phyloP scores from a whole-genome alignment of 2,797 vertebrate species.

The Lepilemur septentrionalis region DNA sequence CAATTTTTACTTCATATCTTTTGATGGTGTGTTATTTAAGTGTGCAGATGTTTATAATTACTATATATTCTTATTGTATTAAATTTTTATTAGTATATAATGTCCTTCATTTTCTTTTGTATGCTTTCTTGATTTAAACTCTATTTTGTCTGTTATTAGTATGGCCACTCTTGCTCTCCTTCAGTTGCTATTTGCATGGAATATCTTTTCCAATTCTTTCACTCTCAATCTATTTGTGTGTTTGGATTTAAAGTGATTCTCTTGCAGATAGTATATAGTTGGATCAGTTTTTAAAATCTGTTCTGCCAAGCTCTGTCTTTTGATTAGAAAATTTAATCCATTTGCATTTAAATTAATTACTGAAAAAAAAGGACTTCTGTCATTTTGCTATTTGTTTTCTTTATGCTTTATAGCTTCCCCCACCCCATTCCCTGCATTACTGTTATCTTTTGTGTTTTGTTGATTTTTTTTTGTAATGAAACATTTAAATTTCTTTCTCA shows the following conservation, averaged over 20 bases:
- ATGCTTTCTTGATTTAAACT: background rate
- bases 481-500: background rate
- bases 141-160: background rate
- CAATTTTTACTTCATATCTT: background rate
- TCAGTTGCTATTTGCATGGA: background rate
- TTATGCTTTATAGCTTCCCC: background rate
- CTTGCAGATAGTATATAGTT: background rate
- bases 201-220: background rate
- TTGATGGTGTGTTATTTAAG: background rate
- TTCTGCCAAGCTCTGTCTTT: background rate
- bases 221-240: background rate
- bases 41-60: background rate
- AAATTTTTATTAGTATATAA: background rate
- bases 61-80: background rate
- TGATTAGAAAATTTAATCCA: background rate
- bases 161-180: background rate
- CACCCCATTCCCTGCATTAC: background rate
- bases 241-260: background rate
- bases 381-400: background rate
- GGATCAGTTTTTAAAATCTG: background rate
- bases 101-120: background rate
- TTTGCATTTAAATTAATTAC: background rate
- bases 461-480: background rate
- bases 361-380: background rate
- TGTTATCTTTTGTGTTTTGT: background rate